Conservation (phyloP, 2,797 vertebrate species). For the Delichon dasypus region DNA sequence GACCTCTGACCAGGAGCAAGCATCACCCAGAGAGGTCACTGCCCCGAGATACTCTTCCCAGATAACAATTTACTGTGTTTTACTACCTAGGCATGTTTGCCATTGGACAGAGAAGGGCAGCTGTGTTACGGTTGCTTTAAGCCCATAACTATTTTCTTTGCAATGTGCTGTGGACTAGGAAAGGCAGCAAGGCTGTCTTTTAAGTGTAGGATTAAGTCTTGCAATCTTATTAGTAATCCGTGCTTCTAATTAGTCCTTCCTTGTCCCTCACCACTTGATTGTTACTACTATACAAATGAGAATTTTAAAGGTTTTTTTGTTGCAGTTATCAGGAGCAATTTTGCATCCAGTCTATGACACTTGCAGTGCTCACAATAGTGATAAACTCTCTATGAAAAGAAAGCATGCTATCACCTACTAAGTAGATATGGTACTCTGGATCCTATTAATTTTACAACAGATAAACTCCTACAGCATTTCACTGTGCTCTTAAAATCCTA, state of each 20-base stretch:
- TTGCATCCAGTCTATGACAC: conserved; percentile 16
- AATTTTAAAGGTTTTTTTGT: background rate
- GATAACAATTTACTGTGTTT: background rate
- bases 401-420: conserved; percentile 47
- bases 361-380: conserved; percentile 29
- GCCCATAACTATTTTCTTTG: conserved; percentile 10
- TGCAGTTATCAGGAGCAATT: conserved; percentile 40
- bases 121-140: background rate
- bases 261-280: background rate
- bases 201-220: background rate
- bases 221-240: background rate
- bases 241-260: conserved; percentile 20
- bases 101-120: background rate
- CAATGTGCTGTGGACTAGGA: background rate
- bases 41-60: background rate
- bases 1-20: background rate
- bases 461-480: conserved; percentile 65
- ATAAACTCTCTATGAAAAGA: conserved; percentile 55
- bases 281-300: background rate
- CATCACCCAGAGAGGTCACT: background rate
- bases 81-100: background rate
- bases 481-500: conserved; percentile 70
- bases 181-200: background rate
- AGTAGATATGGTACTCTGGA: conserved; percentile 43
- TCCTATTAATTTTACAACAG: conserved; percentile 68